Evolutionary conservation across 2,888 invertebrate genomes (phyloP).

Genomic region (Hydraecia micacea): DNA sequence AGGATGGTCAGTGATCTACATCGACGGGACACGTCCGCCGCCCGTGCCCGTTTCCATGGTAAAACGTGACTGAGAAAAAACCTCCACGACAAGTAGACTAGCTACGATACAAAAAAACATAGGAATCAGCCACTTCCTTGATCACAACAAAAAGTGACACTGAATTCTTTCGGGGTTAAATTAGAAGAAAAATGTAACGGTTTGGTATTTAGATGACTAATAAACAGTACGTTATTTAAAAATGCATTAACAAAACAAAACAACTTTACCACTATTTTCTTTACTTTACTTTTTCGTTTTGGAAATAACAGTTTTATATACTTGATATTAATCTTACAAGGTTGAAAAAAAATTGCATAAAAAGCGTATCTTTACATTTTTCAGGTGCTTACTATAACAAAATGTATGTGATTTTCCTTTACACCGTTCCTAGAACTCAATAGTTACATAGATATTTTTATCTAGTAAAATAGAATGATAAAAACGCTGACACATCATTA

Average conservation of each 20-base stretch:
- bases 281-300: background rate
- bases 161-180: slow-evolving; percentile 52
- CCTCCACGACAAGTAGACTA: slow-evolving; percentile 34
- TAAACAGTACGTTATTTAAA: slow-evolving; percentile 46
- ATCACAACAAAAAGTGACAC: slow-evolving; percentile 39
- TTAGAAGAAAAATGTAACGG: slow-evolving; percentile 42
- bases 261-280: too few species aligned
- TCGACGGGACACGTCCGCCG: slow-evolving; percentile 59
- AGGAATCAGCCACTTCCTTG: slow-evolving; percentile 55
- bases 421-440: slow-evolving; percentile 13
- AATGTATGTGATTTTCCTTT: background rate
- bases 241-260: slow-evolving; percentile 1
- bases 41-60: slow-evolving; percentile 59
- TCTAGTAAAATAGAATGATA: slow-evolving; percentile 35
- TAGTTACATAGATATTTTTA: slow-evolving; percentile 32
- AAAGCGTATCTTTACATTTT: slow-evolving; percentile 15
- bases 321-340: background rate
- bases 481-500: slow-evolving; percentile 59
- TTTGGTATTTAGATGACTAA: slow-evolving; percentile 35
- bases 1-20: slow-evolving; percentile 62
- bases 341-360: background rate
- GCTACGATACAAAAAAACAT: slow-evolving; percentile 45
- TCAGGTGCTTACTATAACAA: background rate
- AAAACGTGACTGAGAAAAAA: slow-evolving; percentile 74
- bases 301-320: slow-evolving; percentile 49